Evolutionary conservation across 37 sponge, comb jelly and placozoan genomes (phyloP), one percentile per base, ranked within the genome.

Genomic region (Cliona cf. orientalis): DNA sequence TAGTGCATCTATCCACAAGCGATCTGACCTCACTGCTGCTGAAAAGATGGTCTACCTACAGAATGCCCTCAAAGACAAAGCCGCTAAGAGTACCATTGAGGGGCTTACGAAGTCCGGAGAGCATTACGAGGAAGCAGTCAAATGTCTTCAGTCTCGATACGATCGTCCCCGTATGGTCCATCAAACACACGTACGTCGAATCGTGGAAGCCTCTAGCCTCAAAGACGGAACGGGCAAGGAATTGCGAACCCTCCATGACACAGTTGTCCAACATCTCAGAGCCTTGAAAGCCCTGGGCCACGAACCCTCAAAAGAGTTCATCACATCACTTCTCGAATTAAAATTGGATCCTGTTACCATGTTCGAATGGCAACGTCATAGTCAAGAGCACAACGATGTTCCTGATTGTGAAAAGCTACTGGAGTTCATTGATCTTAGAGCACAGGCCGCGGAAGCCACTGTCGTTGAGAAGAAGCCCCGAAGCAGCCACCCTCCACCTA

Each of bases 331-430:
- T 9, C 32, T 78, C 17, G 78, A 78, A 46, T 31, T 78, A 32
- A 78, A 78, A 41, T 66, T 78, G 2, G 78, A 78, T 42, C 19
- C 46, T 9, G 64, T 32, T 46, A 78, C 78, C 29, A 37, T 64
- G 65, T 78, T 78, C 32, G 78, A 78, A 42, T 78, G 78, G 78
- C 78, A 78, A 29, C 62, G 41, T 17, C 78, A 78, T 46, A 78
- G 65, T 41, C 64, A 63, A 26, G 64, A 62, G 2, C 45, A 72
- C 31, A 31, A 49, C 5, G 53, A 72, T 12, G 73, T 72, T 14
- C 73, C 73, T 23, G 32, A 72, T 12, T 72, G 49, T 46, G 55
- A 72, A 26, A 55, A 49, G 29, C 34, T 72, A 19, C 53, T 72
- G 19, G 55, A 72, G 21, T 71, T 71, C 46, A n/a, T 71, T 25